Percentiles rank a stretch among this genome's conserved stretches.
These are phyloP conservation scores for Nomada fabriciana DNA, from an alignment of 2,888 invertebrate genomes.

Conservation along the genomic window DNA sequence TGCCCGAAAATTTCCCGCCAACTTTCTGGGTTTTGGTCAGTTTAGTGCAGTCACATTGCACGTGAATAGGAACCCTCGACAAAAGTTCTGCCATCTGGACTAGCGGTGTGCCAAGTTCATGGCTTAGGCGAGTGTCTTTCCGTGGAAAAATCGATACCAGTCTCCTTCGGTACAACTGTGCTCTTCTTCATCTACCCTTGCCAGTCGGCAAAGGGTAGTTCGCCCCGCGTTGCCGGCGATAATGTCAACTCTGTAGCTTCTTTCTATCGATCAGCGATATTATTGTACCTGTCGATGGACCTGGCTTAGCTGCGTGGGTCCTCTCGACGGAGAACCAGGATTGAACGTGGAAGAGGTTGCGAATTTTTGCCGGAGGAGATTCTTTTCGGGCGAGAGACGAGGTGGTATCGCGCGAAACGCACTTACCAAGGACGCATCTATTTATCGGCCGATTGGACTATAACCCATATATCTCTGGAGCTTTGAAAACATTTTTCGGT, in stretches of 20 bases:
- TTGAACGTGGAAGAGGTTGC: background rate
- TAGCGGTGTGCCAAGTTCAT: conserved; percentile 33
- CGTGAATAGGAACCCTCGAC: background rate
- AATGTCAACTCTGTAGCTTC: conserved; percentile 25
- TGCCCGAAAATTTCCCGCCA: background rate
- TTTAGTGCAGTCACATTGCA: background rate
- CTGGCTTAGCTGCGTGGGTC: too few species aligned
- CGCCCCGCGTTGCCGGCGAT: conserved; percentile 38
- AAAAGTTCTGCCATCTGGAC: conserved; percentile 56
- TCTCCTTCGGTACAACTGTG: conserved; percentile 55
- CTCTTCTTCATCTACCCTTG: conserved; percentile 59
- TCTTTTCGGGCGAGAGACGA: background rate
- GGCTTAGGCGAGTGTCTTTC: conserved; percentile 24
- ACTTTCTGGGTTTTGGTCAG: background rate
- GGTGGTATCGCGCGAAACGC: background rate
- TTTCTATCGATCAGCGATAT: conserved; percentile 17
- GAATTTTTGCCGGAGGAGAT: conserved; percentile 29
- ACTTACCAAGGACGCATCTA: conserved; percentile 34
- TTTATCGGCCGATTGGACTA: conserved; percentile 34
- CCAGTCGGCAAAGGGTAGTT: conserved; percentile 33
- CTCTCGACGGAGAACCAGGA: background rate
- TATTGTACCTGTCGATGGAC: conserved; percentile 15
- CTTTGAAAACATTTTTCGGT: conserved; percentile 22
- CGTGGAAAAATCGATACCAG: conserved; percentile 51
- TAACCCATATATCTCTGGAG: conserved; percentile 29